phyloP scores from a whole-genome alignment of 2,797 vertebrate species.

The Paramormyrops hopkinsi region DNA sequence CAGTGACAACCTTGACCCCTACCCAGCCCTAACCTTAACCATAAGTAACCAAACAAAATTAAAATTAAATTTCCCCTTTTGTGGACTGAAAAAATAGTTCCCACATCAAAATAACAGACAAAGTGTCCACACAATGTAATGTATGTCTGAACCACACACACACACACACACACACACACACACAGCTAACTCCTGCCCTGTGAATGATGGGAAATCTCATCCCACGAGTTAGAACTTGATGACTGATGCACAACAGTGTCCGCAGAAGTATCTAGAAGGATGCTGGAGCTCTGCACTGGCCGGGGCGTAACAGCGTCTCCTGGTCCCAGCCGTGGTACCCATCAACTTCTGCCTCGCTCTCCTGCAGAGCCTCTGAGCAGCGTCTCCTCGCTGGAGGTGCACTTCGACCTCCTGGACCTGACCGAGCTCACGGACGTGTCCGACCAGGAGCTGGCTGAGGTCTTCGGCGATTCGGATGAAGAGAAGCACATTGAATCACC shows the following conservation, averaged over 20 bases:
- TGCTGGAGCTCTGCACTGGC: background rate
- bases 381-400: slow-evolving; percentile 92
- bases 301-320: background rate
- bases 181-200: background rate
- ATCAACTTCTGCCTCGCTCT: background rate
- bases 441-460: slow-evolving; percentile 91
- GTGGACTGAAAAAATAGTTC: too few relatives aligned
- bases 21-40: too few relatives aligned
- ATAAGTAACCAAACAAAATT: too few relatives aligned
- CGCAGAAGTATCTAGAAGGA: background rate
- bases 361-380: slow-evolving; percentile 86
- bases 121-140: too few relatives aligned
- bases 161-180: background rate
- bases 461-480: slow-evolving; percentile 89
- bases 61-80: too few relatives aligned
- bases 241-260: background rate
- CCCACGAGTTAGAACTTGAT: background rate
- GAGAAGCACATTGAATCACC: slow-evolving; percentile 76
- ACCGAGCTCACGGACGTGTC: slow-evolving; percentile 95
- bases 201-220: background rate
- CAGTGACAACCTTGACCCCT: too few relatives aligned
- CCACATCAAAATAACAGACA: too few relatives aligned
- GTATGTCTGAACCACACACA: background rate
- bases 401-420: slow-evolving; percentile 93
- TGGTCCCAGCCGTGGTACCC: background rate